A percentile compares a stretch with the other conserved stretches of the same genome.
phyloP scores from a whole-genome alignment of 2,888 invertebrate genomes.

The Aporophyla nigra region DNA sequence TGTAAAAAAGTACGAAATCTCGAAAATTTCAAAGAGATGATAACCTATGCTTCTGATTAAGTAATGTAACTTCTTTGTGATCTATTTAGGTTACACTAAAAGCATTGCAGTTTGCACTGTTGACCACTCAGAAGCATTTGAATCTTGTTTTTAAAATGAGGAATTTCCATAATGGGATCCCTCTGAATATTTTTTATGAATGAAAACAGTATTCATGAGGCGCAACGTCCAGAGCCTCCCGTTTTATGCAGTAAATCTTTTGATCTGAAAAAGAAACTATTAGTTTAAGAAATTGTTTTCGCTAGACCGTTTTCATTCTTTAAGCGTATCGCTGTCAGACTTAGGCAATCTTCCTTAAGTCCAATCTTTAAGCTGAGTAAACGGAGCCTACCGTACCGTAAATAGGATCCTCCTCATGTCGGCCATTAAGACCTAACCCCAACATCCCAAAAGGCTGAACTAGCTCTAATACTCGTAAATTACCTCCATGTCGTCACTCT shows the following conservation, averaged over 20 bases:
- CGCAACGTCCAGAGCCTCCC: not conserved
- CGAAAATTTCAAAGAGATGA: conserved; percentile 8
- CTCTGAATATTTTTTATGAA: conserved; percentile 39
- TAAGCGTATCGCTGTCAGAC: not conserved
- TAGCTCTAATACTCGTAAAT: conserved; percentile 61
- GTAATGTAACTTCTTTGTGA: conserved; percentile 16
- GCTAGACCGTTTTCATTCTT: not conserved
- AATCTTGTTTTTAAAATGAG: conserved; percentile 31
- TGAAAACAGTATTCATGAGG: conserved; percentile 43
- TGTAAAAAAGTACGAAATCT: conserved; percentile 27
- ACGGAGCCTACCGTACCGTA: conserved; percentile 22
- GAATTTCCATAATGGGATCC: conserved; percentile 20
- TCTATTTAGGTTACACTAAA: conserved; percentile 19
- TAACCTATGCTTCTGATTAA: conserved; percentile 9
- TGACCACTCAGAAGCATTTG: conserved; percentile 32
- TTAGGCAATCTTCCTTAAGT: not conserved
- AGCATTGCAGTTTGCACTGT: conserved; percentile 4
- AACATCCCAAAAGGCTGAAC: conserved; percentile 52
- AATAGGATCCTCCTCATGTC: conserved; percentile 40
- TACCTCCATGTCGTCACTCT: conserved; percentile 56
- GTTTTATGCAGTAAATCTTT: conserved; percentile 24
- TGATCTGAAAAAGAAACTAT: not conserved
- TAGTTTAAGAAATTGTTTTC: not conserved
- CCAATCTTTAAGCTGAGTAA: conserved; percentile 32
- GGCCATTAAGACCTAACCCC: conserved; percentile 50